Evolutionary conservation across 1,140 invertebrate genomes (phyloP).

Genomic region (Calephelis virginiensis): DNA sequence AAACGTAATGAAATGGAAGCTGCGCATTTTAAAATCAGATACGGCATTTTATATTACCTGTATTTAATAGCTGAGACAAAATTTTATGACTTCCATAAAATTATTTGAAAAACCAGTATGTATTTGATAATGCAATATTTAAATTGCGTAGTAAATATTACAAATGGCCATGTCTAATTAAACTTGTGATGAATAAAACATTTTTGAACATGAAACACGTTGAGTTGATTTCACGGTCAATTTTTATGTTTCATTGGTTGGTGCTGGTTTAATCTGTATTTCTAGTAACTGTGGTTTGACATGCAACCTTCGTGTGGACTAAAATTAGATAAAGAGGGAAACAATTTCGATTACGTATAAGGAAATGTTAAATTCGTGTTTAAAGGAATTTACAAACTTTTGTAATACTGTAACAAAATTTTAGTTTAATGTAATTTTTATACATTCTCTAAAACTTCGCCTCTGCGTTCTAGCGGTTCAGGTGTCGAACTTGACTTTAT

Average conservation of each 20-base stretch:
- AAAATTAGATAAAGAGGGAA: conserved; percentile 61
- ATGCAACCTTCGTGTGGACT: conserved; percentile 56
- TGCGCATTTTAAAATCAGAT: background rate
- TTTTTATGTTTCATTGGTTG: conserved; percentile 70
- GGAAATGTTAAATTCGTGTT: conserved; percentile 40
- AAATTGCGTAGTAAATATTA: conserved; percentile 33
- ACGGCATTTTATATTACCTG: background rate
- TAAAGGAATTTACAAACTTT: conserved; percentile 19
- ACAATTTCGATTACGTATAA: conserved; percentile 45
- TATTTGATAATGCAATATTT: conserved; percentile 20
- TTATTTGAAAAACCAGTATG: conserved; percentile 6
- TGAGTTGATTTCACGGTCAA: conserved; percentile 70
- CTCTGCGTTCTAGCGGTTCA: too few species aligned
- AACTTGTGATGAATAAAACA: conserved; percentile 18
- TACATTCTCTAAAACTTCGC: too few species aligned
- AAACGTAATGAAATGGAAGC: background rate
- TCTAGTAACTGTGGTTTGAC: conserved; percentile 55
- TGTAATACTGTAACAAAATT: conserved; percentile 1
- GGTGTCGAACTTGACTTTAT: too few species aligned
- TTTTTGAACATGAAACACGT: conserved; percentile 40
- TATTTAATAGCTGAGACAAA: background rate
- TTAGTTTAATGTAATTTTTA: background rate
- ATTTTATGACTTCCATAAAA: conserved; percentile 7
- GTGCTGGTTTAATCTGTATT: conserved; percentile 67
- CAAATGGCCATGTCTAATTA: conserved; percentile 30